Base-by-base conservation (phyloP, 2,888 invertebrate genomes). In the Argyresthia goedartella region DNA sequence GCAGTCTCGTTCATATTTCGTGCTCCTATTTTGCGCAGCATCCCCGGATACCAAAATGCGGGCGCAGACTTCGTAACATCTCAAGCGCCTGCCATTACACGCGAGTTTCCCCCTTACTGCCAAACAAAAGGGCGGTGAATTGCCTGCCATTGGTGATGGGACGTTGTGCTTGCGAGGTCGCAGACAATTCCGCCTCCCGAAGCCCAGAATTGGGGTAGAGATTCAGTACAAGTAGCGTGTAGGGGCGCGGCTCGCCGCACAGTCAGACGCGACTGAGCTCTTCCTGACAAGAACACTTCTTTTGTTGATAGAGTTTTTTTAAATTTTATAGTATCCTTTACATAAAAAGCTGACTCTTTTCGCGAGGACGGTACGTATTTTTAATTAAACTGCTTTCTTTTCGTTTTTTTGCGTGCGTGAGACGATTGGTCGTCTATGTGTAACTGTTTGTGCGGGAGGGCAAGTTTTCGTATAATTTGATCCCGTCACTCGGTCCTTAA, bases 11-110 rank as follows among this genome's bases (percentile, higher is more conserved):
- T 81, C 81, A 87, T 82, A 85, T 86, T 87, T 82, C 81, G 85
- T 81, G 81, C 77, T 86, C 81, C 85, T 82, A 85, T 85, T 84
- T 82, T 85, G 86, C 88, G 88, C 88, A 88, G 88, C 88, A 87
- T 88, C 88, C 87, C 87, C 81, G 85, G 85, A 82, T 80, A 75
- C 76, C 73, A 71, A 79, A 81, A 74, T 76, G 75, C 79, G 80
- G 76, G 76, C 66, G 81, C 77, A 88, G 87, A 85, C 85, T 75
- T 75, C 70, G 65, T 63, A 80, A 73, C 56, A 72, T 63, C 75
- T 55, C 68, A 81, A 63, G 53, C 61, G 60, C 59, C 56, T 15
- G 1, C 51, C 48, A 10, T 1, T 33, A 1, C 51, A 52, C 50
- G 49, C 53, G 1, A 67, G 66, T 63, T 62, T 64, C 55, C 55